These are phyloP conservation scores for Fissipunctia ypsillon DNA, from an alignment of 2,888 invertebrate genomes.

Conservation along the genomic window DNA sequence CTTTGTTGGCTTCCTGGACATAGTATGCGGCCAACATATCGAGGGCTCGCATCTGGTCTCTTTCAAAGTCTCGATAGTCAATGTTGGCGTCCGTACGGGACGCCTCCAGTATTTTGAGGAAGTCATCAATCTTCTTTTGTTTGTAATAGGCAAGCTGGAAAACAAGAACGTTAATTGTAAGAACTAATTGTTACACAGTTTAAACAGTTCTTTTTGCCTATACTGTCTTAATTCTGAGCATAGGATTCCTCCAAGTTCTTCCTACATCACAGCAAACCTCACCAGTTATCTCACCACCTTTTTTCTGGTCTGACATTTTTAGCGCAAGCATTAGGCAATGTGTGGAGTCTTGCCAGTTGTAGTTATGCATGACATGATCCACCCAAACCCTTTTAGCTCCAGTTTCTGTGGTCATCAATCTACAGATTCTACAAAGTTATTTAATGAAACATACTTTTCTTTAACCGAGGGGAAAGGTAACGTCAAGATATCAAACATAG, in stretches of 20 bases:
- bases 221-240: background rate
- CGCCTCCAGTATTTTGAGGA: conserved; percentile 97
- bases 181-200: background rate
- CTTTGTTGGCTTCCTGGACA: conserved; percentile 98
- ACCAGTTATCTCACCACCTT: background rate
- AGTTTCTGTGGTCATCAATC: background rate
- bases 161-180: conserved; percentile 16
- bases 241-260: background rate
- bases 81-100: conserved; percentile 96
- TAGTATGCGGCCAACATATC: conserved; percentile 99
- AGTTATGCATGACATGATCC: background rate
- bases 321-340: background rate
- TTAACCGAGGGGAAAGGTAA: background rate
- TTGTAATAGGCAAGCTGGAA: conserved; percentile 98
- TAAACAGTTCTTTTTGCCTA: background rate
- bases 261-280: background rate
- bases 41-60: conserved; percentile 99
- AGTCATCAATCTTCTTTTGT: conserved; percentile 97
- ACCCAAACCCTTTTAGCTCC: background rate
- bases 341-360: background rate
- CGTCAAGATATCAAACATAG: background rate
- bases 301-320: background rate
- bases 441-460: background rate
- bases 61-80: conserved; percentile 97
- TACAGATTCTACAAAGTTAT: background rate